Evolutionary conservation across 2,113 vertebrate species (phyloP).

Genomic region (Chaetura pelagica): DNA sequence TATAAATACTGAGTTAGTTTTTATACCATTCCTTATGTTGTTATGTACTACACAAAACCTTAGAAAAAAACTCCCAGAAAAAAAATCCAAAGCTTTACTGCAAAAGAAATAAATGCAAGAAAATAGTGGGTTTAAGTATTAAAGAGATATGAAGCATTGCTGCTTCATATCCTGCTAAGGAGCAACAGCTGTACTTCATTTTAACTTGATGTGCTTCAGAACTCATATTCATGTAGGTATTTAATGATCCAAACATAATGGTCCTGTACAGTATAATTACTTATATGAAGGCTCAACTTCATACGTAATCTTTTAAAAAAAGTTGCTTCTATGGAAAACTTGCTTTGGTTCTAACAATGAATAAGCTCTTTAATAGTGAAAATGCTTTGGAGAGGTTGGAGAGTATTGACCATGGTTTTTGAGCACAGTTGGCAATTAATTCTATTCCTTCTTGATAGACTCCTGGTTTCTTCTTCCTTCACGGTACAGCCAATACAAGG

Average conservation of each 20-base stretch:
- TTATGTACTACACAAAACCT: constrained; percentile 48
- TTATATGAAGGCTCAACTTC: constrained; percentile 76
- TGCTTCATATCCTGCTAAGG: constrained; percentile 68
- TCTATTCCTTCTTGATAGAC: constrained; percentile 73
- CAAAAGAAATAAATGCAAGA: constrained; percentile 70
- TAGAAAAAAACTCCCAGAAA: constrained; percentile 3
- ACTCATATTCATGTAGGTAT: constrained; percentile 76
- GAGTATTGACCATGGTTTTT: constrained; percentile 44
- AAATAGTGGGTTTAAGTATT: constrained; percentile 60
- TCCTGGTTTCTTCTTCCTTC: constrained; percentile 78
- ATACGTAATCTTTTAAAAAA: constrained; percentile 71
- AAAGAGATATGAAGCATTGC: constrained; percentile 66
- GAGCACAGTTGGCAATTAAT: constrained; percentile 2
- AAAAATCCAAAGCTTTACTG: constrained; percentile 59
- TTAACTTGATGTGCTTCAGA: constrained; percentile 75
- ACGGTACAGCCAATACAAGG: constrained; percentile 85
- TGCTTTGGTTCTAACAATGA: constrained; percentile 65
- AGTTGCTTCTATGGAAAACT: constrained; percentile 70
- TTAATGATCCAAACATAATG: constrained; percentile 82
- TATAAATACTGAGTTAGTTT: constrained; percentile 13
- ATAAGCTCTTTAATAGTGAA: constrained; percentile 61
- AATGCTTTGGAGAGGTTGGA: constrained; percentile 51
- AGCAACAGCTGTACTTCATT: constrained; percentile 77
- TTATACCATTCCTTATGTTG: constrained; percentile 17
- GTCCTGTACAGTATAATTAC: constrained; percentile 83